Base-by-base conservation (phyloP, 2,888 invertebrate species). In the Lissonota sp. region DNA sequence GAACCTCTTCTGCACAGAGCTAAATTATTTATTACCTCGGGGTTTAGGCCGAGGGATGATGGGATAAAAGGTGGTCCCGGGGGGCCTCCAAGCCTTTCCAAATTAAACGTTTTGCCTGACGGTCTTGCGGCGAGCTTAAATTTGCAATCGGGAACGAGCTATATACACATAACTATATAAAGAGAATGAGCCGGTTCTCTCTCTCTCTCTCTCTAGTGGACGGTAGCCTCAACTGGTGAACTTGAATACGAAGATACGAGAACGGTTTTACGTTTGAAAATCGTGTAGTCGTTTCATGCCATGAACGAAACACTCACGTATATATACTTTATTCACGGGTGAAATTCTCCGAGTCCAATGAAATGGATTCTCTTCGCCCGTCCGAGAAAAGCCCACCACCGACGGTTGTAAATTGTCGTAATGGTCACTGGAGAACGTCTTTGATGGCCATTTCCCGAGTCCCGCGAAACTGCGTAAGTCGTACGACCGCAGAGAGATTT, bases 11-110 rank as follows among this genome's bases (percentile, higher is more conserved):
- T 26, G 26, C 26, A 26, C 63, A 26, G 16, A 42, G 58, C 80
- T 83, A 82, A 84, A 83, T 84, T 84, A 84, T 83, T 84, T 83
- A 84, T 83, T 82, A 80, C 80, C 73, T 57, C 66, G 67, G 70
- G 80, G 62, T 81, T 46, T 44, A 71, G 58, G 57, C 72, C 67
- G 79, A 63, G 72, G 83, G 74, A 79, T 72, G 79, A 79, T 69
- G 76, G 82, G 79, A 80, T 83, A 80, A 83, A 80, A 80, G 83
- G 72, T 71, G 49, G 75, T 74, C 79, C 78, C 78, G 67, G 49
- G 49, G 69, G 80, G 77, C 74, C 57, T 26, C 66, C 80, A 71
- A 74, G 71, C 73, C 75, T 83, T 74, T 80, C 66, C 73, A 77
- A 83, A 83, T 83, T 83, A 80, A 83, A 80, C 83, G 80, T 83